Evolutionary conservation across 2,888 invertebrate genomes (phyloP), one percentile per base, ranked within the genome.

Genomic region (Leptopilina drosophilae): DNA sequence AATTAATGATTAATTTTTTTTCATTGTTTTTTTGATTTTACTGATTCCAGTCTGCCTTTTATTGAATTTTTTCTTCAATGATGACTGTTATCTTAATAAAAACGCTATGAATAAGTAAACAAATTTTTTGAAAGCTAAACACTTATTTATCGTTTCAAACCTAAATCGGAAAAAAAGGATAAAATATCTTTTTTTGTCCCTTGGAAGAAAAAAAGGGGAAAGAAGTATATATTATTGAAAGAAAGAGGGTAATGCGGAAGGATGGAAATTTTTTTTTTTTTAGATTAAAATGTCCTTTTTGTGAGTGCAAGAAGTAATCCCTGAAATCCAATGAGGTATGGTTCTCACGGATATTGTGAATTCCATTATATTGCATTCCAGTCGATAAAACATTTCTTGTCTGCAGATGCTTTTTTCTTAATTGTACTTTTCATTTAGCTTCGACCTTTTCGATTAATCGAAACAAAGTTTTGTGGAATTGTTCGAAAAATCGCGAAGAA

Each of bases 291-390:
- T 81, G 66, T 77, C 76, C 69, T 76, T 59, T 56, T 67, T 53
- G 64, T 77, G 69, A 82, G 78, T 80, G 76, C 65, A 78, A 67
- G 42, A 14, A 65, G 77, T 80, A 80, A 80, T 78, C 77, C 78
- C 33, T 77, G 80, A 76, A 82, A 82, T 78, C 78, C 78, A 80
- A 77, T 66, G 80, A 78, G 78, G 64, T 62, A 62, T 56, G 59
- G 80, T 82, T 80, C 78, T 80, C 80, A 78, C 80, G 78, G 78
- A 82, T 77, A 80, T 82, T 78, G 66, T 64, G 56, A 76, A 64
- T 78, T n/a, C 56, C 77, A 82, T 80, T 80, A 82, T 56, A 82
- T 56, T 77, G 69, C 26, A 76, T 46, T 20, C 64, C 67, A 64
- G 65, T 73, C 40, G 42, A 65, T 77, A 73, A 66, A 69, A 73